Evolutionary conservation across 2,113 vertebrate species (phyloP).

Genomic region (Ophiodon elongatus): DNA sequence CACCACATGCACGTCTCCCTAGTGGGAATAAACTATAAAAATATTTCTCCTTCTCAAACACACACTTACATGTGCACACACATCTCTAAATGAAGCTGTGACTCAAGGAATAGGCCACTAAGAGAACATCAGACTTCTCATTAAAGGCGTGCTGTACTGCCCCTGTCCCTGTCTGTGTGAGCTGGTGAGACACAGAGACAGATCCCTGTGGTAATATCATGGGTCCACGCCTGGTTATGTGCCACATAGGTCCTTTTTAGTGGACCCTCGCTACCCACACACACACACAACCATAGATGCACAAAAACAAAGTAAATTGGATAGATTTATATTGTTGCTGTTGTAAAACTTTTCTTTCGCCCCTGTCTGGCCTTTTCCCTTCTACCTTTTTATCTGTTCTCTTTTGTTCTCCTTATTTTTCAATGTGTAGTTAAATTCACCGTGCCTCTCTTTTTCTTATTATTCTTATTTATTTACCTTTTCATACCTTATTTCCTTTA

Average conservation of each 20-base stretch:
- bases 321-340: constrained; percentile 72
- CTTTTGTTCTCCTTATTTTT: constrained; percentile 10
- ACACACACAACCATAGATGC: constrained; percentile 27
- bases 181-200: constrained; percentile 20
- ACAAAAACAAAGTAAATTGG: constrained; percentile 65
- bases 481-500: neutral
- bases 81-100: constrained; percentile 71
- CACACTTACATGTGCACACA: constrained; percentile 19
- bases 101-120: constrained; percentile 66
- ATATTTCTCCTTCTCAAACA: neutral
- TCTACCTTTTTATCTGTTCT: constrained; percentile 14
- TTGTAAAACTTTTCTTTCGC: constrained; percentile 66
- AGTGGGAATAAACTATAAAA: constrained; percentile 69
- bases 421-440: constrained; percentile 4
- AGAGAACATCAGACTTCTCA: constrained; percentile 77
- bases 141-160: constrained; percentile 62
- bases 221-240: constrained; percentile 67
- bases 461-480: neutral
- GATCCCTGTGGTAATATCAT: constrained; percentile 62
- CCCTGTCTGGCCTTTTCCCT: constrained; percentile 19
- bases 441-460: neutral
- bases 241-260: constrained; percentile 74
- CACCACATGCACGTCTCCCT: constrained; percentile 70
- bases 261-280: constrained; percentile 42
- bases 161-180: constrained; percentile 45